phyloP scores from a whole-genome alignment of 2,113 vertebrate genomes.

The Pedionomus torquatus region DNA sequence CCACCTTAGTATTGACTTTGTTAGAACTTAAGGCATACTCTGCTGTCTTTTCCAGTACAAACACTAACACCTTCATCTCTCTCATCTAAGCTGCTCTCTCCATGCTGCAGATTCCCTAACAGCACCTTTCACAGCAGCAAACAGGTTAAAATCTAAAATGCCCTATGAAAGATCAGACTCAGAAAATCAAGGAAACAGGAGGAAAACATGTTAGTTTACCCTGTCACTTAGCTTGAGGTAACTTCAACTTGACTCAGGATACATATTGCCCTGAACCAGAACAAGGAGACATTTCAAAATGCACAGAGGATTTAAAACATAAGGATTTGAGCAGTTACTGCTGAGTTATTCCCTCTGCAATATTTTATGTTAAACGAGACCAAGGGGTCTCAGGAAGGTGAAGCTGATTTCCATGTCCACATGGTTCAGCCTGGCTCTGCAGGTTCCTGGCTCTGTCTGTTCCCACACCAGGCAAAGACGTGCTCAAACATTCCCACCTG shows the following conservation, averaged over 20 bases:
- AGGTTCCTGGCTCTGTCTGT: fast-evolving
- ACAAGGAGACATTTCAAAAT: not conserved
- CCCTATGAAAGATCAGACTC: not conserved
- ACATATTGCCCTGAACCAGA: not conserved
- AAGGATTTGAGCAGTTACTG: not conserved
- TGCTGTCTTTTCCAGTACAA: not conserved
- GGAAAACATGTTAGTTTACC: not conserved
- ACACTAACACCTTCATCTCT: not conserved
- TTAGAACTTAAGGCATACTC: not conserved
- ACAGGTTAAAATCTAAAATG: not conserved
- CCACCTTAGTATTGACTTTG: not conserved
- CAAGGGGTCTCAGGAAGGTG: not conserved
- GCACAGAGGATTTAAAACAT: not conserved
- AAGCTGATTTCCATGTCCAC: not conserved
- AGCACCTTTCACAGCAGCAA: not conserved
- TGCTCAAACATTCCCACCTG: not conserved
- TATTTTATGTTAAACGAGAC: fast-evolving
- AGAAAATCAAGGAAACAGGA: not conserved
- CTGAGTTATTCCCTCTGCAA: not conserved
- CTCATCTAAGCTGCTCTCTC: not conserved
- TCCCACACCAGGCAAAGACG: not conserved
- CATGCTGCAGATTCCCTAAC: not conserved
- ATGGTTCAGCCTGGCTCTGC: not conserved
- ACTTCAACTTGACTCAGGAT: not conserved
- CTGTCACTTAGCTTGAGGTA: not conserved